Conservation (phyloP, 1,140 invertebrate genomes). For the Bathynomus jamesi region DNA sequence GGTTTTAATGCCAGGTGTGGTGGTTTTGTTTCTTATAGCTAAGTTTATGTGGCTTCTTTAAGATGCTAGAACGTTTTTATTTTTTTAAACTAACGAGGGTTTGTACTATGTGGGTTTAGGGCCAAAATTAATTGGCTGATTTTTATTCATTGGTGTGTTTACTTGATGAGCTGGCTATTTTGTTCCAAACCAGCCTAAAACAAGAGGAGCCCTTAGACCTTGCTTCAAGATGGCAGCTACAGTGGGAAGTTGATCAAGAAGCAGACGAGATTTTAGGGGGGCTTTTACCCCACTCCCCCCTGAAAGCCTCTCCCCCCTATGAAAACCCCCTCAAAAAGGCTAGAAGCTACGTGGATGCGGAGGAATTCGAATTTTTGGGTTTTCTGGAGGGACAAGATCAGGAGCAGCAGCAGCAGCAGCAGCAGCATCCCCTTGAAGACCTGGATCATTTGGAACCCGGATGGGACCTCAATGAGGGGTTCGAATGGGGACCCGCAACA, state of each 20-base stretch:
- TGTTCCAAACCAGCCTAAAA: neutral
- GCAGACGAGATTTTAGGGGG: constrained; percentile 36
- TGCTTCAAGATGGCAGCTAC: constrained; percentile 4
- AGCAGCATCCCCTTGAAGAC: constrained; percentile 13
- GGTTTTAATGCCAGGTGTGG: no score
- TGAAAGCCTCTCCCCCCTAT: neutral
- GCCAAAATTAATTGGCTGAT: no score
- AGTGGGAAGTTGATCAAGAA: constrained; percentile 35
- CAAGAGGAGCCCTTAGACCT: neutral
- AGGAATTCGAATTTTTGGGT: neutral
- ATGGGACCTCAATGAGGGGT: constrained; percentile 31
- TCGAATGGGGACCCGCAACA: constrained; percentile 19
- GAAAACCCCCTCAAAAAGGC: neutral
- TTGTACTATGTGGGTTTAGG: no score
- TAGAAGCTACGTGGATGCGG: neutral
- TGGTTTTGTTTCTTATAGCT: no score
- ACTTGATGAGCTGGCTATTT: no score
- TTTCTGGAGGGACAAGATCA: neutral
- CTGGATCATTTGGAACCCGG: constrained; percentile 31
- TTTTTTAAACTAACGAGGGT: no score
- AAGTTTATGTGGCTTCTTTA: no score
- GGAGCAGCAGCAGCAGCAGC: no score
- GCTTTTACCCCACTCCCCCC: constrained; percentile 1
- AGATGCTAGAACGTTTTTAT: no score
- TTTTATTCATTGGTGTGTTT: no score